Evolutionary conservation across 2,888 invertebrate genomes (phyloP), one percentile per base, ranked within the genome.

Genomic region (Synergus umbraculus): DNA sequence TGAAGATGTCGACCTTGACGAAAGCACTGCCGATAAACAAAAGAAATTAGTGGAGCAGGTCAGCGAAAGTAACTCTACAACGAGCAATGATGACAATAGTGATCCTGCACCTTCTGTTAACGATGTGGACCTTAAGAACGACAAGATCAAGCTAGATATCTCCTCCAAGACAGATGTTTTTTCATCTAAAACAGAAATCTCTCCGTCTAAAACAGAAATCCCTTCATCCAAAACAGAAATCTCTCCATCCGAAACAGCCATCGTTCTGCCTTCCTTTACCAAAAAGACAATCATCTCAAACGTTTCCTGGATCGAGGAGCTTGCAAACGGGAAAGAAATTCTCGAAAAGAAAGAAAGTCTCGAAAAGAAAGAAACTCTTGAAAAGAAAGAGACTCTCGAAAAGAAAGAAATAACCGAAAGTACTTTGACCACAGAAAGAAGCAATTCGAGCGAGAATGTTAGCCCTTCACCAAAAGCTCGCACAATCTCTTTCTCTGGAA

Each of bases 401-500:
- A 49, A 49, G n/a, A 54, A 54, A 54, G n/a, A 54, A 10, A 41
- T 54, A 73, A 41, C 29, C 4, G 54, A 41, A 13, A 73, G 37
- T 54, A 73, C 37, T 54, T 54, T 73, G 41, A 37, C 13, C 13
- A 4, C 73, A n/a, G 73, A 73, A 9, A 54, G 9, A 15, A 54
- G 10, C 1, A 73, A 73, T 54, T 9, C 12, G n/a, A 54, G 41
- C 37, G 73, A 73, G 4, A 73, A 37, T 37, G 49, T 64, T n/a
- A 85, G 80, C 54, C 81, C 80, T 1, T 76, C 84, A 8, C 86
- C 88, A 1, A 88, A 82, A 64, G 89, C 85, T 46, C 84, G 89
- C 41, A 90, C 89, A 10, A 89, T 89, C 76, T 86, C 86, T 0
- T 86, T 88, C 29, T 84, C 87, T 0, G 84, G 79, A 15, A 78